Conservation (phyloP, 2,888 invertebrate species). For the Ophonus ardosiacus region DNA sequence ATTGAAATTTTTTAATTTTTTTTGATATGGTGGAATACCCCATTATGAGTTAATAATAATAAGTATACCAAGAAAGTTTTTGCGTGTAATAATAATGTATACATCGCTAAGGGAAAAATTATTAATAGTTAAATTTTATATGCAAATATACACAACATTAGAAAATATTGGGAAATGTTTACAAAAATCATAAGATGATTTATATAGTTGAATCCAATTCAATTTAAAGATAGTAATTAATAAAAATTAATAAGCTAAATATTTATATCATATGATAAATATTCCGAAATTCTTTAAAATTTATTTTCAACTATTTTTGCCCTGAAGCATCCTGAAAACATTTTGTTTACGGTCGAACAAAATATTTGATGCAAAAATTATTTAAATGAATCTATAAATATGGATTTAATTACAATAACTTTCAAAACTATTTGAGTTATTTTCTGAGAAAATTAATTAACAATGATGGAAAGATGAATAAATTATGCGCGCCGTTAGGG, state of each 20-base stretch:
- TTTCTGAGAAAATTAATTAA: slow-evolving; percentile 3
- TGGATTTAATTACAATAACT: slow-evolving; percentile 24
- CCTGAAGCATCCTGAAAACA: neutral
- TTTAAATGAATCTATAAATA: slow-evolving; percentile 38
- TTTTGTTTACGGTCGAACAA: neutral
- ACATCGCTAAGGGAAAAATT: too few relatives aligned
- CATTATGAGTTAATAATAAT: too few relatives aligned
- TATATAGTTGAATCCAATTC: neutral
- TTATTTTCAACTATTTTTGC: slow-evolving; percentile 10
- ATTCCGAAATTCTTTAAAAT: neutral
- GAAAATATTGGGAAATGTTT: too few relatives aligned
- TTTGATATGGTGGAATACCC: too few relatives aligned
- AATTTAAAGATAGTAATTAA: neutral
- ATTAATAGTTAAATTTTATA: too few relatives aligned
- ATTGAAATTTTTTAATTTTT: too few relatives aligned
- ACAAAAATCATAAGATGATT: neutral
- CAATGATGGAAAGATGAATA: neutral
- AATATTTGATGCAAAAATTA: slow-evolving; percentile 18
- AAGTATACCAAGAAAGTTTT: too few relatives aligned
- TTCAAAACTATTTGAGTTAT: slow-evolving; percentile 29
- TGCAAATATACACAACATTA: too few relatives aligned
- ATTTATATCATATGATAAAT: slow-evolving; percentile 27
- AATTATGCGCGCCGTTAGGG: neutral
- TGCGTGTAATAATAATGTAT: too few relatives aligned
- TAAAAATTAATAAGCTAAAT: slow-evolving; percentile 29